Evolutionary conservation across 2,113 vertebrate genomes (phyloP).

Genomic region (Seriola quinqueradiata): DNA sequence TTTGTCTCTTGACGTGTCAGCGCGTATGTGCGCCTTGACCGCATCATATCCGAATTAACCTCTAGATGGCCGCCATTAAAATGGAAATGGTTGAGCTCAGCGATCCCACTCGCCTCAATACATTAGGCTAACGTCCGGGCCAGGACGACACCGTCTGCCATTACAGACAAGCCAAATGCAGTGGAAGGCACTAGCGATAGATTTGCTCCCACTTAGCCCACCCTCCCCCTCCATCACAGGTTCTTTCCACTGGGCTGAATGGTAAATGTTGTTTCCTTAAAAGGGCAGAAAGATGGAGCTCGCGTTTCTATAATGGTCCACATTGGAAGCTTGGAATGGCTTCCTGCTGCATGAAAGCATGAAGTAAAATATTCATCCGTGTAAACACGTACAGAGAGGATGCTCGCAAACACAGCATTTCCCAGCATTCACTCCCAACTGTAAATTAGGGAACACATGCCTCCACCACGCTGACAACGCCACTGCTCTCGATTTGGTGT

Average conservation of each 20-base stretch:
- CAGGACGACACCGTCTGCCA: conserved; percentile 57
- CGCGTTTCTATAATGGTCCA: conserved; percentile 27
- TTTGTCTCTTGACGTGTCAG: conserved; percentile 73
- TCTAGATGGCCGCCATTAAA: conserved; percentile 78
- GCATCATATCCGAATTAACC: conserved; percentile 79
- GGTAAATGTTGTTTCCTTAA: conserved; percentile 43
- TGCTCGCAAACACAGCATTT: conserved; percentile 15
- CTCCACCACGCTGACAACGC: not conserved
- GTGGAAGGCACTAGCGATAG: conserved; percentile 65
- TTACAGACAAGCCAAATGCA: conserved; percentile 77
- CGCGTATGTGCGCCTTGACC: conserved; percentile 67
- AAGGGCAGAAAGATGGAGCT: conserved; percentile 30
- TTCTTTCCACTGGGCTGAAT: conserved; percentile 44
- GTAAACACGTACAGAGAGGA: conserved; percentile 19
- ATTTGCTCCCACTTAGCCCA: conserved; percentile 41
- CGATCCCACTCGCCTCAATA: conserved; percentile 63
- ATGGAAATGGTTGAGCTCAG: conserved; percentile 74
- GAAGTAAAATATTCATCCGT: conserved; percentile 17
- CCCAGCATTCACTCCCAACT: not conserved
- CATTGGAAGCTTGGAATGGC: not conserved
- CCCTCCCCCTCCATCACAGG: not conserved
- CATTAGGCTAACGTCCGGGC: conserved; percentile 74
- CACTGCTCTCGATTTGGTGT: not conserved
- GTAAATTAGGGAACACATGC: conserved; percentile 6
- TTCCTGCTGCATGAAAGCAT: not conserved